Conservation (phyloP, 2,113 vertebrate genomes). For the Microtus pennsylvanicus region DNA sequence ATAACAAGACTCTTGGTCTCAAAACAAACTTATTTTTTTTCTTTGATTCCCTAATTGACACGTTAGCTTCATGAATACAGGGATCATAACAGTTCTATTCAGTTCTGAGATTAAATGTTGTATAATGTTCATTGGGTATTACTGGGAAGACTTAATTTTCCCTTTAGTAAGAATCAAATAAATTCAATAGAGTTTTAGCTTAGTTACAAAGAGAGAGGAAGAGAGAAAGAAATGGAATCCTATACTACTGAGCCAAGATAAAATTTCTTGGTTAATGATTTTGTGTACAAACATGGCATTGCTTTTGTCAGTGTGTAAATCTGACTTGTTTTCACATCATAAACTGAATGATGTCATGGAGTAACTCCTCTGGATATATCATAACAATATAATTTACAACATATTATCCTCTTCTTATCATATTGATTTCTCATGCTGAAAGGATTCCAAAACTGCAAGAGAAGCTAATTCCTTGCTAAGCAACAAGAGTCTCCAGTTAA, state of each 20-base stretch:
- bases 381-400: conserved; percentile 71
- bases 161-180: not conserved
- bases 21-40: not conserved
- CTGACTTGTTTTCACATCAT: conserved; percentile 58
- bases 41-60: not conserved
- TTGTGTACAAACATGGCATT: conserved; percentile 64
- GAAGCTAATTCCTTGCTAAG: conserved; percentile 61
- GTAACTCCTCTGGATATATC: conserved; percentile 44
- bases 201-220: not conserved
- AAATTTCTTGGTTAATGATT: conserved; percentile 60
- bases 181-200: not conserved
- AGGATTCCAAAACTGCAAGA: conserved; percentile 62
- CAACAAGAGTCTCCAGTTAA: conserved; percentile 68
- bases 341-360: conserved; percentile 72
- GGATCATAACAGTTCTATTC: not conserved
- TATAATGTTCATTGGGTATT: not conserved
- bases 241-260: conserved; percentile 45
- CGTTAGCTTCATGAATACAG: not conserved
- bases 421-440: conserved; percentile 72
- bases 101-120: not conserved
- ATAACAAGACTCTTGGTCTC: not conserved
- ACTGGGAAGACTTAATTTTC: not conserved
- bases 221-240: conserved; percentile 23
- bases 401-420: conserved; percentile 68
- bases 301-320: conserved; percentile 55